Evolutionary conservation across 2,888 invertebrate species (phyloP), one percentile per base, ranked within the genome.

Genomic region (Hydriomena furcata): DNA sequence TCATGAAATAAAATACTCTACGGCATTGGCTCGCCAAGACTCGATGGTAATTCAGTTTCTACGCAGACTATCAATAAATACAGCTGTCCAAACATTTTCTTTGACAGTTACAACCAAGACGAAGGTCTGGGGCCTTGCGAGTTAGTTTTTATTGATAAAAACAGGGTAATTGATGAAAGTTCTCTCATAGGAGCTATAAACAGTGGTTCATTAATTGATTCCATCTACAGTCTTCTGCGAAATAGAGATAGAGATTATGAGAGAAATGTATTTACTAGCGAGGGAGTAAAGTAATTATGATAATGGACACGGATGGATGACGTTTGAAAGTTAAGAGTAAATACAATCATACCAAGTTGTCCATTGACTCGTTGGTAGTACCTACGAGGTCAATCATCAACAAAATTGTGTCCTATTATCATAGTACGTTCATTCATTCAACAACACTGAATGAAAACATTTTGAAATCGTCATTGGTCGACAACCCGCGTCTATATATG

Each of bases 361-460:
- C 17, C 12, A 36, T 35, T 36, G 32, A 25, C 23, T 30, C 25
- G 27, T 37, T 25, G 23, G 12, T 27, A 8, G n/a, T 32, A n/a
- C n/a, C n/a, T n/a, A n/a, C 38, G 31, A 55, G 45, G 28, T 28
- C 34, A 50, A 45, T 42, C 13, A n/a, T 10, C 37, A 34, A 31
- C 35, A 36, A 48, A 31, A 41, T 12, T 32, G 42, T 28, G 32
- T 24, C 47, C 45, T 31, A 31, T 37, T 43, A 63, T 61, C 61
- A 58, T 65, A 54, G 55, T 58, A 58, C 65, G 64, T 65, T 71
- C 73, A 77, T 77, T 75, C 79, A 77, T 68, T 64, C 71, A 65
- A 63, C 55, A 55, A 61, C 54, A 63, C 61, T 70, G 65, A 70
- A 71, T 74, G 64, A 55, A 64, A 64, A 66, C 70, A 66, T 65